Evolutionary conservation across 2,888 invertebrate genomes (phyloP), one percentile per base, ranked within the genome.

Genomic region (Graphium colonna): DNA sequence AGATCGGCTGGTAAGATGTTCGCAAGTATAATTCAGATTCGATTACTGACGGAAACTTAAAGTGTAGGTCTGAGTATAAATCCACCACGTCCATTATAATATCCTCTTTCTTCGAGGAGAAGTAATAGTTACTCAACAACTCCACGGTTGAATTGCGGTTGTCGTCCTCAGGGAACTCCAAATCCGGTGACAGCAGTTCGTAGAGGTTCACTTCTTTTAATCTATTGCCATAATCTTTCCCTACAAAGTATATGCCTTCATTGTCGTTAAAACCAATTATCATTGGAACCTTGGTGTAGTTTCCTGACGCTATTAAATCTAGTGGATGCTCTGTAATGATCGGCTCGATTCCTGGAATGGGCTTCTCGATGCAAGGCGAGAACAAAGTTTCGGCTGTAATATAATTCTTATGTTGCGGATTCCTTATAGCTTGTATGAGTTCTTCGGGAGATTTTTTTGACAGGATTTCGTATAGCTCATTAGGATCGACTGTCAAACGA

Each of bases 221-320:
- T 51, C 71, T 79, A 0, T 60, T 78, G 0, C 88, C 87, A 55
- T 78, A 84, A 59, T 86, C 80, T 59, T 75, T 71, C 63, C 76
- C 67, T 0, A 79, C 82, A 48, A 87, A 88, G 56, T 77, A 84
- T 40, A 86, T 78, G 0, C 88, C 89, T 69, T 89, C 89, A 16
- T 75, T 79, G 56, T 86, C 79, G 12, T 84, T 89, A 49, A 75
- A 79, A 0, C 89, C 88, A 13, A 88, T 80, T 28, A 89, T 85
- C 80, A 88, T 82, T 0, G 89, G 89, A 4, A 89, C 69, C 67
- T 85, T 85, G 0, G 77, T 79, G 48, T 85, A 89, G 53, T 87
- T 82, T 0, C 83, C 81, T 0, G 82, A 71, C 39, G 59, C 63
- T 12, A 89, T 79, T 4, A 83, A 66, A 7, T 79, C 71, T 1